These are phyloP conservation scores for human (Homo sapiens) DNA, from an alignment of 2,113 vertebrate genomes.

Conservation along the genomic window GRCh38 chr11:39357001-39357500, in stretches of 20 bases:
- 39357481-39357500: neutral
- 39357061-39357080: neutral
- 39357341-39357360: neutral
- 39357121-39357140: neutral
- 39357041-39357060: neutral
- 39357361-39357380: neutral
- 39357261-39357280: neutral
- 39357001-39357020: neutral
- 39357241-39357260: neutral
- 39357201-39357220: neutral
- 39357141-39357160: neutral
- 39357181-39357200: neutral
- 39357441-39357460: neutral
- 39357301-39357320: no score
- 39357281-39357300: neutral
- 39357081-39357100: neutral
- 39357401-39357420: neutral
- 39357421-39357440: neutral
- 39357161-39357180: neutral
- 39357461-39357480: no score
- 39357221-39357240: neutral
- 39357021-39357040: neutral
- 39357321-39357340: neutral
- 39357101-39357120: neutral
- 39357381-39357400: neutral